Conservation (phyloP, 2,113 vertebrate species). For the Salvelinus sp. region DNA sequence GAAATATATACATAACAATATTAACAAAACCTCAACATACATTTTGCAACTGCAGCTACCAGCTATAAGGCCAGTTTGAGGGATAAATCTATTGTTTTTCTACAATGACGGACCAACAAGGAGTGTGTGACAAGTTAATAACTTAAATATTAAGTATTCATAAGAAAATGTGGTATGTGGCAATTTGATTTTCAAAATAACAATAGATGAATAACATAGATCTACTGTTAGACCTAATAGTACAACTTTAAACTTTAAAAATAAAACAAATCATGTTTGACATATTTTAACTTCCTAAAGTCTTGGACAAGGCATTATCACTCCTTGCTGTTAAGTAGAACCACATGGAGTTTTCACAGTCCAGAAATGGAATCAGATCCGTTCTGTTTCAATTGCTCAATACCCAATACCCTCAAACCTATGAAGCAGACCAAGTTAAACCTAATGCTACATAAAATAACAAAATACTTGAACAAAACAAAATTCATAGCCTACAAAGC, state of each 20-base stretch:
- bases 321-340: not conserved
- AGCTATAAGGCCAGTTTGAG: not conserved
- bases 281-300: not conserved
- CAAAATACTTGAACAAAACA: slow-evolving; percentile 21
- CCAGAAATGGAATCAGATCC: slow-evolving; percentile 6
- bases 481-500: not conserved
- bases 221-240: not conserved
- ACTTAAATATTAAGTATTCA: slow-evolving; percentile 57
- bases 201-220: slow-evolving; percentile 7
- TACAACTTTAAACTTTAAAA: not conserved
- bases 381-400: slow-evolving; percentile 26
- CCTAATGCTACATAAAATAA: slow-evolving; percentile 20
- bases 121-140: slow-evolving; percentile 41
- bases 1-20: slow-evolving; percentile 29
- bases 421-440: not conserved
- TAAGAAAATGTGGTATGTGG: slow-evolving; percentile 37
- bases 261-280: not conserved
- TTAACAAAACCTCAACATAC: slow-evolving; percentile 19
- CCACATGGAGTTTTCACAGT: not conserved
- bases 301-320: not conserved
- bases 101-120: slow-evolving; percentile 1
- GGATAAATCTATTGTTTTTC: slow-evolving; percentile 8
- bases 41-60: slow-evolving; percentile 4
- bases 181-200: slow-evolving; percentile 33
- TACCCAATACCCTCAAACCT: slow-evolving; percentile 38